Conservation (phyloP, 1,140 invertebrate species). For the Drosophila varians region DNA sequence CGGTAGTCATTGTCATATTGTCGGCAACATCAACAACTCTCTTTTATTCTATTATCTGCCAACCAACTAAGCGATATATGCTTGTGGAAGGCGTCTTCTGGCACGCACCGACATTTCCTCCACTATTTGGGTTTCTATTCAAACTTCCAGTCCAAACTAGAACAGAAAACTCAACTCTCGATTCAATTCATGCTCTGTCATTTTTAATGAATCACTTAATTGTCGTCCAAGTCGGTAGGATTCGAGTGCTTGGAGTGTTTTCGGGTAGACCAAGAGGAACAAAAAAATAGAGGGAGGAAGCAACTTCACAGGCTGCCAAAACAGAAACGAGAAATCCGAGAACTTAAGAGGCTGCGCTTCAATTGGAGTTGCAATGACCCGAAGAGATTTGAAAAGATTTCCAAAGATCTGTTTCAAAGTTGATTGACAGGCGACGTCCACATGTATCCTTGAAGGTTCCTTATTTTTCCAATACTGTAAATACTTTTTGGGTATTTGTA, state of each 20-base stretch:
- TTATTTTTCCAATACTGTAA: not conserved
- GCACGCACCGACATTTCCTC: constrained; percentile 62
- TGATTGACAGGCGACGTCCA: constrained; percentile 12
- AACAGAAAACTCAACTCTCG: constrained; percentile 41
- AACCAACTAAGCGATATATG: constrained; percentile 18
- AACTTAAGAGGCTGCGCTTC: constrained; percentile 28
- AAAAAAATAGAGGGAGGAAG: constrained; percentile 9
- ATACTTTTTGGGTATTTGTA: constrained; percentile 12
- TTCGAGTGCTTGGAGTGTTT: constrained; percentile 40
- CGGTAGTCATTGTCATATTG: constrained; percentile 28
- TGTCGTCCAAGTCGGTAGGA: constrained; percentile 64
- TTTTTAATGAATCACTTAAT: constrained; percentile 82
- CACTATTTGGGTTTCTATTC: constrained; percentile 63
- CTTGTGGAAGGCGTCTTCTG: constrained; percentile 26
- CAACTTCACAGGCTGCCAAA: constrained; percentile 34
- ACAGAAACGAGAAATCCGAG: constrained; percentile 42
- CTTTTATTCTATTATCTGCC: constrained; percentile 49
- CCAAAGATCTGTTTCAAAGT: constrained; percentile 5
- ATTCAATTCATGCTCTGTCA: constrained; percentile 79
- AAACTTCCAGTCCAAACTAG: constrained; percentile 34
- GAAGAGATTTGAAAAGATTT: too few relatives aligned
- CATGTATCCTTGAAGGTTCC: not conserved
- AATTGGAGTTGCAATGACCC: constrained; percentile 45
- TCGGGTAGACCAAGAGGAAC: too few relatives aligned
- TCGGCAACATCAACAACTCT: constrained; percentile 69